phyloP scores from a whole-genome alignment of 2,888 invertebrate genomes.

The Drosophila imparisetae region DNA sequence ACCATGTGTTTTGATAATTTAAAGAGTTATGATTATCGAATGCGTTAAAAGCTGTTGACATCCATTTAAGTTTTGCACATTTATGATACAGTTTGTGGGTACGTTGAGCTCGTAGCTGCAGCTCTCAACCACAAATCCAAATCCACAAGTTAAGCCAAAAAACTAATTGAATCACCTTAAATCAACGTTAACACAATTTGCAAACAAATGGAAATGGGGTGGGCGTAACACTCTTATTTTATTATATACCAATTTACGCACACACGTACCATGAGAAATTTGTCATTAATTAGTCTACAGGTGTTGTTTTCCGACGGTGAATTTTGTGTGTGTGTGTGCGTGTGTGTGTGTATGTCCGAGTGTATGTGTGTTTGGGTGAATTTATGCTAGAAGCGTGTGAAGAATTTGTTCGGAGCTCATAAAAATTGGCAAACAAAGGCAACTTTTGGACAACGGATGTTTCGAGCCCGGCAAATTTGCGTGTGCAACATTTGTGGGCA shows the following conservation, averaged over 20 bases:
- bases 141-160: slow-evolving; percentile 11
- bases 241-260: slow-evolving; percentile 44
- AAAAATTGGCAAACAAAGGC: slow-evolving; percentile 77
- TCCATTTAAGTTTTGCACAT: background rate
- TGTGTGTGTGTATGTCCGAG: slow-evolving; percentile 17
- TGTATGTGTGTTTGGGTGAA: slow-evolving; percentile 22
- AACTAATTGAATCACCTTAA: slow-evolving; percentile 45
- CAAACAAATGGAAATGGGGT: slow-evolving; percentile 29
- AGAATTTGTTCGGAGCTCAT: slow-evolving; percentile 63
- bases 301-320: slow-evolving; percentile 41
- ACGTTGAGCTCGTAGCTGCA: slow-evolving; percentile 3
- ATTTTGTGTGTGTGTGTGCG: background rate
- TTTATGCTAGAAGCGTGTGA: slow-evolving; percentile 41
- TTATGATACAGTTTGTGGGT: background rate
- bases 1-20: background rate
- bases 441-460: slow-evolving; percentile 58
- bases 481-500: slow-evolving; percentile 63
- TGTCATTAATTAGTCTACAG: slow-evolving; percentile 75
- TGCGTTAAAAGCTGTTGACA: slow-evolving; percentile 5
- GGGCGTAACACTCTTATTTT: slow-evolving; percentile 36
- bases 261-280: slow-evolving; percentile 52
- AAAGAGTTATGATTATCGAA: slow-evolving; percentile 13
- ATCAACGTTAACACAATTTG: slow-evolving; percentile 44
- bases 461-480: slow-evolving; percentile 52
- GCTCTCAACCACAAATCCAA: background rate